Evolutionary conservation across 2,113 vertebrate genomes (phyloP), one percentile per base, ranked within the genome.

Genomic region (Platycercus adscitus): DNA sequence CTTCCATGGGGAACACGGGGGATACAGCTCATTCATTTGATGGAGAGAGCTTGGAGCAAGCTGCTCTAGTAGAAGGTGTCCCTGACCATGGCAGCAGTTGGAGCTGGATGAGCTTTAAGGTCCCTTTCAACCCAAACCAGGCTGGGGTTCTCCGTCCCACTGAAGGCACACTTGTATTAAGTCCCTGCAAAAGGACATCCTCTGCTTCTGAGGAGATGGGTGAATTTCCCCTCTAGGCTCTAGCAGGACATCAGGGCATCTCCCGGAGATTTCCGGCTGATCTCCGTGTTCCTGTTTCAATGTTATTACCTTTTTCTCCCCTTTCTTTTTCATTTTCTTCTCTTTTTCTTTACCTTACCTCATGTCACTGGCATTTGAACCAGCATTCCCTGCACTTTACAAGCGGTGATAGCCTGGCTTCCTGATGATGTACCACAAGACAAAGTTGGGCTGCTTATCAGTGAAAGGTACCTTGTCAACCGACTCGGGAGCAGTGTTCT

Each of bases 381-480:
- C 81, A 86, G 83, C 71, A 58, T 93, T 89, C 94, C 80, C 87
- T 95, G 55, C 71, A 31, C 86, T 97, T 95, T 86, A 79, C 50
- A 60, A 94, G 92, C 89, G 6, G 11, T 47, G 95, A 85, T 93
- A 90, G 49, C 60, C 88, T 94, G 86, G 64, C 88, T 96, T 89
- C 77, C 79, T 65, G 72, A 92, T 84, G 96, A 96, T 90, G 86
- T 82, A 79, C 81, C 1, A 0, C 86, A 89, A 95, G 88, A 94
- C 81, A 84, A 96, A 94, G 81, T 68, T 89, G 81, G 86, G 31
- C 72, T 81, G 75, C 95, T 97, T 96, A 95, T 96, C 96, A 94
- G 78, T 94, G 94, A 92, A 94, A 95, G 91, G 92, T 95, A 91
- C 69, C 86, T 96, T 95, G 93, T 96, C 94, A 96, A 33, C 81